These are phyloP conservation scores for Sisor rabdophorus DNA, from an alignment of 2,113 vertebrate species.

Conservation along the genomic window DNA sequence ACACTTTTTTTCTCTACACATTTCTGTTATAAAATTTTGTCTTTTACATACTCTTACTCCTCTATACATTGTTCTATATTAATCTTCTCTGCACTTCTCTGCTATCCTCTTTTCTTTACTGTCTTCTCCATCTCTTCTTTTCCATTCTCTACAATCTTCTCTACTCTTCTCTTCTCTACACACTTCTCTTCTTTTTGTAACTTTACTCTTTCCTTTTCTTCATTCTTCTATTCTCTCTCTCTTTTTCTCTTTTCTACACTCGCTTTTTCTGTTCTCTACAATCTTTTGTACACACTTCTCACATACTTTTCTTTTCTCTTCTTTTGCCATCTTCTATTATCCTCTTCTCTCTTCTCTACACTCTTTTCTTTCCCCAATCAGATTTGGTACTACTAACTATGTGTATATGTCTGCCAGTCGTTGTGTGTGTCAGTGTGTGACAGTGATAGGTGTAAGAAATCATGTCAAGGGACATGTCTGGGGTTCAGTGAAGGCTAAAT, in stretches of 20 bases:
- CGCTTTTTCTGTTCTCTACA: no score
- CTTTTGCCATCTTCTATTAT: no score
- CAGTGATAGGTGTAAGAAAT: conserved; percentile 36
- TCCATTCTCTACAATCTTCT: no score
- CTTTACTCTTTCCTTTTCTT: neutral
- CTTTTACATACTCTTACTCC: no score
- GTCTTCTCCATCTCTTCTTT: neutral
- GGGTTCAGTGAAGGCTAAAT: conserved; percentile 6
- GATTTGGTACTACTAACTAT: neutral
- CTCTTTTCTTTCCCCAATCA: neutral
- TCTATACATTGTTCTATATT: no score
- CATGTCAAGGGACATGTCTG: conserved; percentile 48
- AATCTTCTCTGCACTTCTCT: neutral
- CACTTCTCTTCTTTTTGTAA: neutral
- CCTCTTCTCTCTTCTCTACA: no score
- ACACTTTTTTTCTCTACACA: no score
- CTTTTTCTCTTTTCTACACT: neutral
- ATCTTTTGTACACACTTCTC: no score
- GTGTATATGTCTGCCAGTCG: neutral
- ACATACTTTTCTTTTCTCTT: neutral
- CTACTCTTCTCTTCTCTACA: neutral
- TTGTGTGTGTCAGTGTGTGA: neutral
- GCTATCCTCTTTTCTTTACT: neutral
- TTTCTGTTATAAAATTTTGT: no score
- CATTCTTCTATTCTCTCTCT: neutral